These are phyloP conservation scores for Bergia sp. DNA, from an alignment of 92 coral and sea anemone genomes.

Conservation along the genomic window DNA sequence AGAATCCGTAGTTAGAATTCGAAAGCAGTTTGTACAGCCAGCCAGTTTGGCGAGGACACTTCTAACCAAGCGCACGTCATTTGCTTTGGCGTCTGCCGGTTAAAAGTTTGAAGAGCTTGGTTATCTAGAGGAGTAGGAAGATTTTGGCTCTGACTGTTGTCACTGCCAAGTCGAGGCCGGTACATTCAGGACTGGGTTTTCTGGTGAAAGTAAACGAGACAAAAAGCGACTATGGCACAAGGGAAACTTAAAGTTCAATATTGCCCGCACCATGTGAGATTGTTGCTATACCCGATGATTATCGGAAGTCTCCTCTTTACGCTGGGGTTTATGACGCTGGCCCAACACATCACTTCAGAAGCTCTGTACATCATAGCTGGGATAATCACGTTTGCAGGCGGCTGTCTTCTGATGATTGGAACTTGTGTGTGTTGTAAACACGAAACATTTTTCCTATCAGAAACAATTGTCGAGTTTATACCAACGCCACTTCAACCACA, in stretches of 20 bases:
- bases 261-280: conserved; percentile 19
- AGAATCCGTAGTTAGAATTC: too few relatives aligned
- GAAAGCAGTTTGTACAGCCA: too few relatives aligned
- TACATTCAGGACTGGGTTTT: too few relatives aligned
- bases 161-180: too few relatives aligned
- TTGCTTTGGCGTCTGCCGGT: too few relatives aligned
- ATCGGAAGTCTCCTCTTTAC: conserved; percentile 11
- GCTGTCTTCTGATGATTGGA: conserved; percentile 16
- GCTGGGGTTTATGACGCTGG: conserved; percentile 18
- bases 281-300: conserved; percentile 16
- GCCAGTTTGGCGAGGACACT: too few relatives aligned
- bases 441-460: conserved; percentile 17
- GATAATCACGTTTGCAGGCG: conserved; percentile 10
- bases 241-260: conserved; percentile 8
- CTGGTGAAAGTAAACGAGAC: too few relatives aligned
- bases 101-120: too few relatives aligned
- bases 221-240: not conserved
- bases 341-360: not conserved
- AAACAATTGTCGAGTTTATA: not conserved
- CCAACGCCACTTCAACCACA: not conserved
- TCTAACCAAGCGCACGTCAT: too few relatives aligned
- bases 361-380: conserved; percentile 22
- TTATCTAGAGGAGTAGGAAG: too few relatives aligned
- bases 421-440: conserved; percentile 28
- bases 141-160: too few relatives aligned